Evolutionary conservation across 1,140 invertebrate genomes (phyloP).

Genomic region (Zaprionus tsacasi): DNA sequence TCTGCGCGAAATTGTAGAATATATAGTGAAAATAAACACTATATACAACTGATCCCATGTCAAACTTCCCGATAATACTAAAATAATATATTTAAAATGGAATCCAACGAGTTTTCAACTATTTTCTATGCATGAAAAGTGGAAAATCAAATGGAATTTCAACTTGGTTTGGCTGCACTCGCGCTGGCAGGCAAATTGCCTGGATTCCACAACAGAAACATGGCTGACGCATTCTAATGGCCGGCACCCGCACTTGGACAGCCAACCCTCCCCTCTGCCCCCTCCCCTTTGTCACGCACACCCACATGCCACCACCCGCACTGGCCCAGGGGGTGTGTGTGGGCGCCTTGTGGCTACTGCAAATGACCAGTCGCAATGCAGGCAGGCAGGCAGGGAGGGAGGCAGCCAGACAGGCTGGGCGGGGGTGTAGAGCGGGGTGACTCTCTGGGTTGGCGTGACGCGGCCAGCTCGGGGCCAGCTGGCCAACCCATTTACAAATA

Average conservation of each 20-base stretch:
- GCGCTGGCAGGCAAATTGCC: conserved; percentile 22
- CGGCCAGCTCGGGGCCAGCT: conserved; percentile 57
- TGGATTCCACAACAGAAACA: conserved; percentile 55
- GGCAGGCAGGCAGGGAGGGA: background rate
- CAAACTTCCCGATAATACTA: too few species aligned
- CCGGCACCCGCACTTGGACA: conserved; percentile 23
- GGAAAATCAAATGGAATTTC: background rate
- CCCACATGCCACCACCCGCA: background rate
- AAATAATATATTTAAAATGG: too few species aligned
- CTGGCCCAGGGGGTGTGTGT: conserved; percentile 41
- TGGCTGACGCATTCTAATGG: conserved; percentile 75
- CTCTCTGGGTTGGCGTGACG: conserved; percentile 47
- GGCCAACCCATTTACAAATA: conserved; percentile 66
- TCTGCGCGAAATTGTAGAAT: too few species aligned
- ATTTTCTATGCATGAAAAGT: background rate
- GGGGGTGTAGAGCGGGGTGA: background rate
- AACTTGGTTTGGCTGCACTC: conserved; percentile 21
- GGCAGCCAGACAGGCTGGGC: background rate
- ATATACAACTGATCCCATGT: too few species aligned
- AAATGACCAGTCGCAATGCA: conserved; percentile 27
- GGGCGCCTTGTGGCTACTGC: conserved; percentile 48
- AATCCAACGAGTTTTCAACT: background rate
- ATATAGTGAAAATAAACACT: too few species aligned
- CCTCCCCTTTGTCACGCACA: conserved; percentile 7
- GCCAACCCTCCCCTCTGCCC: background rate